A percentile compares a stretch with the other conserved stretches of the same genome.
These are phyloP conservation scores for Chionomys nivalis DNA, from an alignment of 2,113 vertebrate genomes.

Conservation along the genomic window DNA sequence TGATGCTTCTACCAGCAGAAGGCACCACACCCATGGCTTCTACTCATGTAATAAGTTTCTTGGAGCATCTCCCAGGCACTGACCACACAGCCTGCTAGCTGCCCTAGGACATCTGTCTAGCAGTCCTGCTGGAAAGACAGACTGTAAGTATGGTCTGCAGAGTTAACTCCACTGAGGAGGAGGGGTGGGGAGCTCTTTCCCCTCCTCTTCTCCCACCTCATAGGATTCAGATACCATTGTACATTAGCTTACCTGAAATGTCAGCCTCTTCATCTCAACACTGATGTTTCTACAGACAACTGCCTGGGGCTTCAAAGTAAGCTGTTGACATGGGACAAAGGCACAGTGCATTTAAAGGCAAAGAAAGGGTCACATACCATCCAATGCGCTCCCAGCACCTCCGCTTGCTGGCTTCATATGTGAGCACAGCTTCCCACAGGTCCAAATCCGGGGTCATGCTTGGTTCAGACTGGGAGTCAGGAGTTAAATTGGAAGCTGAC, in stretches of 20 bases:
- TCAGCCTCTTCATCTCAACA: neutral
- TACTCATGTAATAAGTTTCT: fast-evolving
- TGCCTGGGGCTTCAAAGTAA: neutral
- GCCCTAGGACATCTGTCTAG: neutral
- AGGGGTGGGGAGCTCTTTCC: too few species aligned
- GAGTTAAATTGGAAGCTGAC: constrained; percentile 96
- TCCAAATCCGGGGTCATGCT: constrained; percentile 93
- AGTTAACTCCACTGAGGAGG: neutral
- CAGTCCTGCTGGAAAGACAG: fast-evolving
- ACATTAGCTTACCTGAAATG: neutral
- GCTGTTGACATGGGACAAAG: fast-evolving
- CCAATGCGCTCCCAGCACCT: constrained; percentile 98
- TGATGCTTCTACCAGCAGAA: neutral
- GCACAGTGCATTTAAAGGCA: neutral
- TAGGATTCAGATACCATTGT: fast-evolving
- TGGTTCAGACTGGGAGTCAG: constrained; percentile 96
- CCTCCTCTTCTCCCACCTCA: neutral
- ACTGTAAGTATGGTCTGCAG: neutral
- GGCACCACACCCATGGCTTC: neutral
- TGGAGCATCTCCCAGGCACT: neutral
- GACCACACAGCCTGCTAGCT: neutral
- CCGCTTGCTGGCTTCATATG: constrained; percentile 90
- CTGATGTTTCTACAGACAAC: neutral
- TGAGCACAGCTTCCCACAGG: constrained; percentile 93
- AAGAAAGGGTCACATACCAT: constrained; percentile 87